Conservation (phyloP, 2,113 vertebrate species). For the Toxotes jaculatrix region DNA sequence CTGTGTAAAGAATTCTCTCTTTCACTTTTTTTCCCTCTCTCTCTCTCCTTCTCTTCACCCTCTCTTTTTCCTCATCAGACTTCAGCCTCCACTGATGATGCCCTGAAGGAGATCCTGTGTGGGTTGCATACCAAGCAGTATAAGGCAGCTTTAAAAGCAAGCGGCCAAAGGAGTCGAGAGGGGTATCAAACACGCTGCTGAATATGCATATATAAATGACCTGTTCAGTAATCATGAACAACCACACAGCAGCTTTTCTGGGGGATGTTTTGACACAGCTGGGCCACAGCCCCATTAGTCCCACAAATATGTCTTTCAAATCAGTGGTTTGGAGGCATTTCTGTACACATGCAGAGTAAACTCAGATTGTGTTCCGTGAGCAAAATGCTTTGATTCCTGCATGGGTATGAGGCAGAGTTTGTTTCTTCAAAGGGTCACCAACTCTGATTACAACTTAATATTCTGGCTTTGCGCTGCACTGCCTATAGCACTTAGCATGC, state of each 20-base stretch:
- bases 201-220: conserved; percentile 83
- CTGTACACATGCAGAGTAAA: conserved; percentile 57
- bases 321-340: conserved; percentile 70
- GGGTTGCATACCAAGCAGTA: conserved; percentile 79
- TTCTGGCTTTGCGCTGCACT: conserved; percentile 49
- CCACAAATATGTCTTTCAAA: conserved; percentile 77
- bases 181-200: conserved; percentile 77
- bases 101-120: conserved; percentile 79
- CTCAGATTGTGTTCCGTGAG: conserved; percentile 49
- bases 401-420: conserved; percentile 43
- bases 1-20: conserved; percentile 68
- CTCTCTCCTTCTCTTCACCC: conserved; percentile 52
- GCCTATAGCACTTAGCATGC: conserved; percentile 49
- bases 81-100: conserved; percentile 81
- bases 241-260: conserved; percentile 70
- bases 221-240: conserved; percentile 79
- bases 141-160: conserved; percentile 72
- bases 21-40: conserved; percentile 40
- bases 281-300: conserved; percentile 77
- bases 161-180: conserved; percentile 69
- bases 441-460: conserved; percentile 69
- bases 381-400: conserved; percentile 55
- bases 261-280: conserved; percentile 79
- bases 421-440: conserved; percentile 70
- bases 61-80: conserved; percentile 81